phyloP scores from a whole-genome alignment of 2,888 invertebrate species.

The Cephus pulcher region DNA sequence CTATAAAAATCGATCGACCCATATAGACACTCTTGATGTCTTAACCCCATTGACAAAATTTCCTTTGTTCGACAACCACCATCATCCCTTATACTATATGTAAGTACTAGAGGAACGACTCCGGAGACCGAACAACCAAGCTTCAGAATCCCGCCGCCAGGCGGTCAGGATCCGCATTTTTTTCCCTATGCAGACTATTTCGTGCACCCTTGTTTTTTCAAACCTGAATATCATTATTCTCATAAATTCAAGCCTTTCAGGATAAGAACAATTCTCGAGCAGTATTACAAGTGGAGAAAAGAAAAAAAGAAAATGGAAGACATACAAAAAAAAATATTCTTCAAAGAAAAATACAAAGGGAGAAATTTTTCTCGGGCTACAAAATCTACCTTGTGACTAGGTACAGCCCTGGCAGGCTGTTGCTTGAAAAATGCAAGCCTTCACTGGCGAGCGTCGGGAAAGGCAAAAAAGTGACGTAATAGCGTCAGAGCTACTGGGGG shows the following conservation, averaged over 20 bases:
- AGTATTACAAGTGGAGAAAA: background rate
- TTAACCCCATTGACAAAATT: too few relatives aligned
- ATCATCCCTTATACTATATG: too few relatives aligned
- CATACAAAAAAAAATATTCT: slow-evolving; percentile 14
- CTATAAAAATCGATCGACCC: background rate
- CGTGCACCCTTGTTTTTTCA: too few relatives aligned
- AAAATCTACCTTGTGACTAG: background rate
- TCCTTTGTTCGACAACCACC: too few relatives aligned
- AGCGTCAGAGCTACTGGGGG: slow-evolving; percentile 9
- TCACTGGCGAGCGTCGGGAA: slow-evolving; percentile 22
- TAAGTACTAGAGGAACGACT: too few relatives aligned
- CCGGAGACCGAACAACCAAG: too few relatives aligned
- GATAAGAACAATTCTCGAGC: background rate
- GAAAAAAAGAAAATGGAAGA: background rate
- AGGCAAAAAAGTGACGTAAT: slow-evolving; percentile 33
- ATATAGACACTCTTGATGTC: too few relatives aligned
- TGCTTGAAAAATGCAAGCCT: slow-evolving; percentile 29
- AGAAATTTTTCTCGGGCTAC: background rate
- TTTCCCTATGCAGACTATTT: too few relatives aligned
- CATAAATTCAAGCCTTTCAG: too few relatives aligned
- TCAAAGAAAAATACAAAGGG: slow-evolving; percentile 12
- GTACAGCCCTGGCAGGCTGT: background rate
- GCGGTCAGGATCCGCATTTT: too few relatives aligned
- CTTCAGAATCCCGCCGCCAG: too few relatives aligned
- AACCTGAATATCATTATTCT: too few relatives aligned